Evolutionary conservation across 2,888 invertebrate genomes (phyloP).

Genomic region (Deroplatys truncata): DNA sequence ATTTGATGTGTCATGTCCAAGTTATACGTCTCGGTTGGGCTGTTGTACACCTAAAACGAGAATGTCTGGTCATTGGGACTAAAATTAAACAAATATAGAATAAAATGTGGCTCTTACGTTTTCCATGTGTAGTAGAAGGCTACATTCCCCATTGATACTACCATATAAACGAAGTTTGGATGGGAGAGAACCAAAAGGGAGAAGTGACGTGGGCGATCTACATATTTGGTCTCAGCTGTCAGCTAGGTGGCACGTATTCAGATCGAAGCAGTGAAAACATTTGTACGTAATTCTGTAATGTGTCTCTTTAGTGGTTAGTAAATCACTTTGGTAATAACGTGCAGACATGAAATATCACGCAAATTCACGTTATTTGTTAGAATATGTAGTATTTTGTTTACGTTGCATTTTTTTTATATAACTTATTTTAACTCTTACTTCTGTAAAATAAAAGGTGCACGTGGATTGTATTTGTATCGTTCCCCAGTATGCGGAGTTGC

Average conservation of each 20-base stretch:
- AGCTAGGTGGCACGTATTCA: conserved; percentile 1
- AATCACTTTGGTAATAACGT: neutral
- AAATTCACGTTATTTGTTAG: neutral
- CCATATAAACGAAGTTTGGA: neutral
- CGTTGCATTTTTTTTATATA: neutral
- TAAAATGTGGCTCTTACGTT: neutral
- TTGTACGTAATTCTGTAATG: neutral
- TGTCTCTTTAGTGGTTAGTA: neutral
- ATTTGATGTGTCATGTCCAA: conserved; percentile 3
- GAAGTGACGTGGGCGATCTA: conserved; percentile 27
- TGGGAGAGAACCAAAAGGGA: neutral
- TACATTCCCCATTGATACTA: neutral
- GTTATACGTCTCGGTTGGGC: neutral
- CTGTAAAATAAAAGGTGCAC: neutral
- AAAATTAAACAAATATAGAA: neutral
- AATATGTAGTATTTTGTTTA: neutral
- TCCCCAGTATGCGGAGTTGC: no score
- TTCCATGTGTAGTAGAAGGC: neutral
- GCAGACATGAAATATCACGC: no score
- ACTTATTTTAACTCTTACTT: neutral
- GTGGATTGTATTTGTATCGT: no score
- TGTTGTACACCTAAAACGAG: neutral
- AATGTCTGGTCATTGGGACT: no score
- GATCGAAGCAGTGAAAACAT: neutral
- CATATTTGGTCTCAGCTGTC: conserved; percentile 27